These are phyloP conservation scores for Plebejus melissa DNA, from an alignment of 2,888 invertebrate genomes.

Conservation along the genomic window DNA sequence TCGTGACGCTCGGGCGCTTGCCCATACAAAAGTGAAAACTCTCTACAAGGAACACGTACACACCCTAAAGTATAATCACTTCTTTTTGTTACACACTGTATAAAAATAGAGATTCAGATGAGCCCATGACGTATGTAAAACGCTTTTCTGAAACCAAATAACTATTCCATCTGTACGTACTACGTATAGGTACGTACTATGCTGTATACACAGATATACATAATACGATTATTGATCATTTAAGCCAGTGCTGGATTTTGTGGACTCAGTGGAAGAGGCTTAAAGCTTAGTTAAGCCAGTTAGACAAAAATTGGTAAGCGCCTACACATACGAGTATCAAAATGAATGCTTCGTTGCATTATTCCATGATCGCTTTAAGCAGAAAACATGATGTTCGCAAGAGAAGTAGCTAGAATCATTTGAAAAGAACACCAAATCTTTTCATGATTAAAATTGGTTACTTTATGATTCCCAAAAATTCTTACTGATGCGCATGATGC, in stretches of 20 bases:
- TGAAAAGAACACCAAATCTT: too few species aligned
- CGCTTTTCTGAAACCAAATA: not conserved
- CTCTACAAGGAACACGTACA: too few species aligned
- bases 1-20: too few species aligned
- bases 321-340: not conserved
- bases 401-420: too few species aligned
- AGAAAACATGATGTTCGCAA: not conserved
- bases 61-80: too few species aligned
- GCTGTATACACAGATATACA: not conserved
- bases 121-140: not conserved
- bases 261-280: not conserved
- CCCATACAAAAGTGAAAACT: too few species aligned
- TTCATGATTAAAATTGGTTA: too few species aligned
- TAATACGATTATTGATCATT: not conserved
- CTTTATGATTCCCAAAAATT: too few species aligned
- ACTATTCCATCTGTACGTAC: not conserved
- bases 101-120: too few species aligned
- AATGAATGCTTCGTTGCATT: not conserved
- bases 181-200: too few species aligned
- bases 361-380: not conserved
- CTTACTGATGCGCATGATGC: too few species aligned
- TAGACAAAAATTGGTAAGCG: slow-evolving; percentile 8
- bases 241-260: not conserved
- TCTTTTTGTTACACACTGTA: too few species aligned
- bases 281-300: slow-evolving; percentile 11